Base-by-base conservation (phyloP, 2,113 vertebrate genomes). In the Paramormyrops kingsleyae region DNA sequence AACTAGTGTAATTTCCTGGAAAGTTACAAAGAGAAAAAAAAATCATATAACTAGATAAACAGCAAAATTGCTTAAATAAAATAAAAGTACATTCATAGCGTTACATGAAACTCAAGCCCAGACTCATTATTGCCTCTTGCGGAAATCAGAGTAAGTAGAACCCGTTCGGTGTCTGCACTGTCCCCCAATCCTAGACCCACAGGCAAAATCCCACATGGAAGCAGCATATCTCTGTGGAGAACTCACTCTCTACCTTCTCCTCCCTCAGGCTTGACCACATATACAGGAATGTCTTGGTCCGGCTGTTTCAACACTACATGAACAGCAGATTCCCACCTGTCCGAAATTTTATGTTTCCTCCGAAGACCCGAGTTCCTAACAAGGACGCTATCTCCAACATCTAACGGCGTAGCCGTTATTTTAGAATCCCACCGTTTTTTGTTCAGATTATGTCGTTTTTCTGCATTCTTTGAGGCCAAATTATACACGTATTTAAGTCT, bases 121-220 rank as follows among this genome's bases (percentile, higher is more conserved):
- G n/a, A 70, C 21, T 70, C n/a, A 70, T 70, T 10, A 70, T 27
- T 70, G 7, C n/a, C 62, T 12, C 62, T n/a, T 10, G 21, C n/a
- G 2, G 27, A 31, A 70, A 10, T 12, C n/a, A 4, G 62, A 70
- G n/a, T 70, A 27, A 70, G 21, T 70, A 31, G n/a, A 31, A 70
- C n/a, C 62, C 3, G 2, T 70, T 70, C n/a, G 0, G 62, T 12
- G 24, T 70, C 62, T 31, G 27, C 13, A 13, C 12, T 70, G 2
- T 70, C 24, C 62, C 62, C 62, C 27, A 10, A 27, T 86, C 53
- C 56, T 27, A 47, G 27, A 53, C 21, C 88, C 8, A 24, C 39
- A 17, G 88, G 89, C 15, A 92, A 42, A 50, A 92, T 86, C 21
- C 91, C 89, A 70, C 91, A 92, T 15, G 89, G 90, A 2, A 90